phyloP scores from a whole-genome alignment of 2,888 invertebrate species.

The Artemia sinica region DNA sequence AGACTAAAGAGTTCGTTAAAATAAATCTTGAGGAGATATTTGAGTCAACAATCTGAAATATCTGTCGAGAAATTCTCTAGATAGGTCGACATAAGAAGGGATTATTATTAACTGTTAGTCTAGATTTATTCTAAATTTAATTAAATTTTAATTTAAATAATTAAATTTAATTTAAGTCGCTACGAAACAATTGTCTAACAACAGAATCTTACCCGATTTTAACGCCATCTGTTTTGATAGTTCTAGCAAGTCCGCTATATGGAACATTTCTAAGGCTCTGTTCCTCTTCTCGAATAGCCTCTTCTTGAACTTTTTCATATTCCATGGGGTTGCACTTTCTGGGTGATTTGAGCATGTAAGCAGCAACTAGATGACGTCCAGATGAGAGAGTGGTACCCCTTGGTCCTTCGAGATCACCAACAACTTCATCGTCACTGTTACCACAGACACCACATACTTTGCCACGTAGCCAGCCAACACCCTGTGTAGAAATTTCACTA shows the following conservation, averaged over 20 bases:
- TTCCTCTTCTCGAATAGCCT: neutral
- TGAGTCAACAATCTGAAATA: too few relatives aligned
- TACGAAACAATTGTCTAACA: too few relatives aligned
- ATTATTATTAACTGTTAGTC: too few relatives aligned
- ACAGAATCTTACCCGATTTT: neutral
- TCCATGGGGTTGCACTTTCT: slow-evolving; percentile 15
- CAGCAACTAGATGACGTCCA: slow-evolving; percentile 19
- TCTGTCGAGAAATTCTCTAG: too few relatives aligned
- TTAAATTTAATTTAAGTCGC: too few relatives aligned
- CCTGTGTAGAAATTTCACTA: neutral
- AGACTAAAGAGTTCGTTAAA: too few relatives aligned
- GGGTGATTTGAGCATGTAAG: slow-evolving; percentile 19
- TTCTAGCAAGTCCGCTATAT: neutral
- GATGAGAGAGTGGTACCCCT: slow-evolving; percentile 18
- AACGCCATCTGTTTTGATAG: slow-evolving; percentile 6
- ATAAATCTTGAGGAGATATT: too few relatives aligned
- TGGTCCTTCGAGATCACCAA: slow-evolving; percentile 19
- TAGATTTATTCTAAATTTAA: too few relatives aligned
- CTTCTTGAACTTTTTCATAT: neutral
- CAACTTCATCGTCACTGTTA: slow-evolving; percentile 18
- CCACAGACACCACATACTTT: slow-evolving; percentile 21
- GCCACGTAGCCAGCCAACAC: slow-evolving; percentile 19
- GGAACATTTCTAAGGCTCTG: slow-evolving; percentile 7
- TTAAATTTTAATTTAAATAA: too few relatives aligned
- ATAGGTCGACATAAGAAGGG: too few relatives aligned